phyloP scores from a whole-genome alignment of 2,113 vertebrate species.

The Ia io region DNA sequence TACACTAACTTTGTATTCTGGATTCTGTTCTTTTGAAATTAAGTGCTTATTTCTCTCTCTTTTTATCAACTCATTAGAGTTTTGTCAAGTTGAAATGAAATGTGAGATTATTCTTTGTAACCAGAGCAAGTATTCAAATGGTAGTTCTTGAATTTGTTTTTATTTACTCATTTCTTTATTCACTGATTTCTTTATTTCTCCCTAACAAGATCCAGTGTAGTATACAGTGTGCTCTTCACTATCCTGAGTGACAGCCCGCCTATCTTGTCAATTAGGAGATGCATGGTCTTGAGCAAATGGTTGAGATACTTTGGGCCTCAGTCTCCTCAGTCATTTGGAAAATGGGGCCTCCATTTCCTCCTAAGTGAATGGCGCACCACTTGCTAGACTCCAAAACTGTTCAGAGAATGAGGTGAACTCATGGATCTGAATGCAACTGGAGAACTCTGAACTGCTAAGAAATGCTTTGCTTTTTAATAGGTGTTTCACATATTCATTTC shows the following conservation, averaged over 20 bases:
- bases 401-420: neutral
- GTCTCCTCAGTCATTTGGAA: neutral
- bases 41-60: neutral
- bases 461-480: neutral
- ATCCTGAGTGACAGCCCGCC: neutral
- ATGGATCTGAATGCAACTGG: neutral
- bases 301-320: neutral
- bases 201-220: neutral
- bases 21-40: neutral
- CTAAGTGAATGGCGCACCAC: neutral
- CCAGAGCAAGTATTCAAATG: neutral
- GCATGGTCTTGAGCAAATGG: neutral
- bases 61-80: neutral
- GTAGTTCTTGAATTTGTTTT: neutral
- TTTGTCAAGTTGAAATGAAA: neutral
- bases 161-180: neutral
- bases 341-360: rapidly evolving
- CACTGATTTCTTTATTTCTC: neutral
- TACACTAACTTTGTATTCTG: neutral
- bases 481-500: neutral
- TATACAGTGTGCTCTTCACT: rapidly evolving
- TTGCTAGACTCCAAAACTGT: neutral
- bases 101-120: neutral
- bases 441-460: neutral
- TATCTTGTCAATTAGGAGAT: neutral